phyloP scores from a whole-genome alignment of 2,888 invertebrate genomes.

The Cantharis rufa region DNA sequence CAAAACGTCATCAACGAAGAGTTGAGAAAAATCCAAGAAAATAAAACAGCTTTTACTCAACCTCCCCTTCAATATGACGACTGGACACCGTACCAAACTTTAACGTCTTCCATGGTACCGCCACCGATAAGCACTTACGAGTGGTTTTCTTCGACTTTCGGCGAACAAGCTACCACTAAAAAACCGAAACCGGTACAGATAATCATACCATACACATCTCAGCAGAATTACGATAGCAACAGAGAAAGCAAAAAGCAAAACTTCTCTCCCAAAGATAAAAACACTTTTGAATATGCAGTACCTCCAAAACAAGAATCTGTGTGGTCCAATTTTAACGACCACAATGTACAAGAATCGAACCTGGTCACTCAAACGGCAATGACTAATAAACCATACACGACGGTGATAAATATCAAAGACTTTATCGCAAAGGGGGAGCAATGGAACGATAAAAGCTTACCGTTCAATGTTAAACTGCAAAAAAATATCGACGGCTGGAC shows the following conservation, averaged over 20 bases:
- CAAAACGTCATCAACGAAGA: conserved; percentile 10
- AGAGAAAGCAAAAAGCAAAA: conserved; percentile 10
- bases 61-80: conserved; percentile 42
- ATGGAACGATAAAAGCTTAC: conserved; percentile 55
- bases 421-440: conserved; percentile 48
- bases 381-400: conserved; percentile 41
- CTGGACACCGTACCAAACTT: conserved; percentile 38
- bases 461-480: conserved; percentile 76
- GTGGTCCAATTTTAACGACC: conserved; percentile 56
- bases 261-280: neutral
- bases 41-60: neutral
- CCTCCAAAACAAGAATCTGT: conserved; percentile 42
- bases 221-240: neutral
- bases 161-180: conserved; percentile 46
- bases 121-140: conserved; percentile 44
- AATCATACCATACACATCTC: conserved; percentile 78
- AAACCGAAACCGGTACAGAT: conserved; percentile 74
- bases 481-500: conserved; percentile 88
- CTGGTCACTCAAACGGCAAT: conserved; percentile 50
- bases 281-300: conserved; percentile 47
- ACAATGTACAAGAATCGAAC: conserved; percentile 59
- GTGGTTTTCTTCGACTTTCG: conserved; percentile 39
- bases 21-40: neutral
- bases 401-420: conserved; percentile 59
- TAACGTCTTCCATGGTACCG: conserved; percentile 43